These are phyloP conservation scores for Prinia subflava DNA, from an alignment of 2,113 vertebrate genomes.

Conservation along the genomic window DNA sequence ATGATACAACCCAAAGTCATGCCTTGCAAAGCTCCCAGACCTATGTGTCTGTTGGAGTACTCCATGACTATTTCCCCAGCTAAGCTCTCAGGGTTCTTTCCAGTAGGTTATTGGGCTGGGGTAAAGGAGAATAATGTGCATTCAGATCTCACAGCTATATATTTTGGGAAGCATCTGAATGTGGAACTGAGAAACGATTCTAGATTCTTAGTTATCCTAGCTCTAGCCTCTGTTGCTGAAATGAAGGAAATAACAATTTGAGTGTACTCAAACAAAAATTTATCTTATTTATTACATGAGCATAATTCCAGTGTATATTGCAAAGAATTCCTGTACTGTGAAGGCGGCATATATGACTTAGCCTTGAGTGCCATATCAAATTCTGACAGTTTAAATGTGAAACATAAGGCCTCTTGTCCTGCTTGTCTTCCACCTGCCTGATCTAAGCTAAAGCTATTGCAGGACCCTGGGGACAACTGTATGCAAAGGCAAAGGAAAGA, in stretches of 20 bases:
- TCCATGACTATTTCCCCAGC: not conserved
- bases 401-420: not conserved
- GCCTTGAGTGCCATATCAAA: not conserved
- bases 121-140: not conserved
- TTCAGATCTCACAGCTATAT: not conserved
- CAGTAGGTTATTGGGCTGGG: not conserved
- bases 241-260: not conserved
- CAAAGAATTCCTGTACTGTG: not conserved
- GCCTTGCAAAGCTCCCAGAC: not conserved
- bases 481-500: not conserved
- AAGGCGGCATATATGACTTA: not conserved
- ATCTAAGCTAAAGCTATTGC: not conserved
- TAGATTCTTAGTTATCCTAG: not conserved
- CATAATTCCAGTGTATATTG: not conserved
- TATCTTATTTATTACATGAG: not conserved
- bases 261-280: not conserved
- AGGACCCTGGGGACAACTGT: not conserved
- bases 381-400: not conserved
- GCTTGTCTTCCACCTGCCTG: not conserved
- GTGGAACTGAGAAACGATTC: not conserved
- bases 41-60: not conserved
- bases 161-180: not conserved
- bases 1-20: accelerated
- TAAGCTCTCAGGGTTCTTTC: not conserved
- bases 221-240: not conserved